These are phyloP conservation scores for Pseudopleuronectes americanus DNA, from an alignment of 2,797 vertebrate species.

Conservation along the genomic window DNA sequence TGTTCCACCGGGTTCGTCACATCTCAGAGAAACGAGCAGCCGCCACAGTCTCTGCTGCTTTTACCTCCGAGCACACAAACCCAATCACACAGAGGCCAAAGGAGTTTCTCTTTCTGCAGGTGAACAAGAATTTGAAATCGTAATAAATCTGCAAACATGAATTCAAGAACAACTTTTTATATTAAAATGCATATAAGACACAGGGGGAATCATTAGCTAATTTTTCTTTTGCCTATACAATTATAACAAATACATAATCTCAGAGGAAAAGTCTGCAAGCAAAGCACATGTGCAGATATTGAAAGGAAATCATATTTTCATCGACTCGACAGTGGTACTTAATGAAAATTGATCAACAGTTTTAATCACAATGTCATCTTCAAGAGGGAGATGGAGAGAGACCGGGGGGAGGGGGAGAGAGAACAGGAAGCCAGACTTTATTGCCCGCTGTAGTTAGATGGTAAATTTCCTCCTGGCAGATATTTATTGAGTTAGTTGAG, in stretches of 20 bases:
- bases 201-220: no score
- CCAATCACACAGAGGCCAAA: not conserved
- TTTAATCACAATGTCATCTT: slow-evolving; percentile 85
- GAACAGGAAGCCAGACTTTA: slow-evolving; percentile 76
- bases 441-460: slow-evolving; percentile 84
- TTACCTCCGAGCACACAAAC: slow-evolving; percentile 7
- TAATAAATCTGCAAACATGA: slow-evolving; percentile 1
- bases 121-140: not conserved
- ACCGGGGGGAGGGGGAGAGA: slow-evolving; percentile 20
- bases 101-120: not conserved
- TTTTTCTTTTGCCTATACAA: slow-evolving; percentile 1
- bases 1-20: slow-evolving; percentile 59
- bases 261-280: slow-evolving; percentile 47
- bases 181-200: slow-evolving; percentile 29
- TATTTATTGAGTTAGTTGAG: slow-evolving; percentile 87
- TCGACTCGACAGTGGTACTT: slow-evolving; percentile 80
- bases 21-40: slow-evolving; percentile 76
- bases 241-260: slow-evolving; percentile 36
- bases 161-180: no score
- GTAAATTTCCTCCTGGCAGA: slow-evolving; percentile 85
- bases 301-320: slow-evolving; percentile 77
- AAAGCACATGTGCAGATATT: slow-evolving; percentile 63
- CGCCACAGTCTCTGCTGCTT: slow-evolving; percentile 15
- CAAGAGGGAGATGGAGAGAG: slow-evolving; percentile 55
- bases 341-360: slow-evolving; percentile 87